These are phyloP conservation scores for Tribolium freemani DNA, from an alignment of 2,888 invertebrate genomes.

Conservation along the genomic window DNA sequence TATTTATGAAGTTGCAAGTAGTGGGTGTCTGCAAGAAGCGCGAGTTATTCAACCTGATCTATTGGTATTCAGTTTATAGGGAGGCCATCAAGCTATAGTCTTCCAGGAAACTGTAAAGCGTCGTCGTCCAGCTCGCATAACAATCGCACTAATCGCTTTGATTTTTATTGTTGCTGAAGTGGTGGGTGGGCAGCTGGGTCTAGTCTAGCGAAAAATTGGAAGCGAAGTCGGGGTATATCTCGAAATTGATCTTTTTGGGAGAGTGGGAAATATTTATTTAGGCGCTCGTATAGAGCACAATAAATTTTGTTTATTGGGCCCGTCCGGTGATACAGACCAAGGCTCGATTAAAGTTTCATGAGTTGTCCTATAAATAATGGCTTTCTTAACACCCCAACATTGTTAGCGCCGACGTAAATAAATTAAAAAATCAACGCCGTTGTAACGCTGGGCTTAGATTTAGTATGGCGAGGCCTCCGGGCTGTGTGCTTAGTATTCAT, in stretches of 20 bases:
- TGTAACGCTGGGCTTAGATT: constrained; percentile 39
- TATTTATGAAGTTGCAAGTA: constrained; percentile 39
- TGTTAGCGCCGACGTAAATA: constrained; percentile 45
- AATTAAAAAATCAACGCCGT: constrained; percentile 44
- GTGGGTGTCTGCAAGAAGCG: constrained; percentile 34
- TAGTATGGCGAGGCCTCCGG: constrained; percentile 37
- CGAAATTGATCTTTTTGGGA: constrained; percentile 49
- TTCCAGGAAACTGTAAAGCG: constrained; percentile 47
- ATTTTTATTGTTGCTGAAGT: constrained; percentile 17
- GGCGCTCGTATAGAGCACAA: constrained; percentile 8
- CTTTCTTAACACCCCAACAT: constrained; percentile 46
- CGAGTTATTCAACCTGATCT: constrained; percentile 46
- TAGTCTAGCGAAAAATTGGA: constrained; percentile 48
- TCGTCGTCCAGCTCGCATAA: constrained; percentile 15
- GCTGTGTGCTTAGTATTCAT: constrained; percentile 42
- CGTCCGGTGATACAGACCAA: constrained; percentile 5
- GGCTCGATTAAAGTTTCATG: constrained; percentile 43
- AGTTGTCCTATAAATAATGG: constrained; percentile 46
- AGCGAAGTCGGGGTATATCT: constrained; percentile 45
- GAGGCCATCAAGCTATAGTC: constrained; percentile 25
- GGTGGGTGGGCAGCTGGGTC: constrained; percentile 47
- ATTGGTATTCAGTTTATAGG: constrained; percentile 47
- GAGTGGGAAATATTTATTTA: constrained; percentile 50
- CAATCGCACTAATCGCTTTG: constrained; percentile 26
- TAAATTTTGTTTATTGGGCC: constrained; percentile 39